Base-by-base conservation (phyloP, 2,888 invertebrate species). In the Deroplatys truncata region DNA sequence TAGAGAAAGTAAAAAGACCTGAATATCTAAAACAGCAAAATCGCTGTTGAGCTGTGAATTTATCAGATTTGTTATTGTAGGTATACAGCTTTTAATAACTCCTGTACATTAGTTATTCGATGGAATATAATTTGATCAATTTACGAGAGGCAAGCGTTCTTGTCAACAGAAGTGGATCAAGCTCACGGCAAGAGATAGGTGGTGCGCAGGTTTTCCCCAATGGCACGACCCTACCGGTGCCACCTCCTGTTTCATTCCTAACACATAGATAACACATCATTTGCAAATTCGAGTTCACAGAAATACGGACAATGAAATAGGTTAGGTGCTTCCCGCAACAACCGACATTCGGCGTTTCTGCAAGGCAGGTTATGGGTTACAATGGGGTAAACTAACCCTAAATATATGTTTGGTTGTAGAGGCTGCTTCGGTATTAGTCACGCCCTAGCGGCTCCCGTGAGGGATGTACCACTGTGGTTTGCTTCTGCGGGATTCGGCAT, bases 401-500 rank as follows among this genome's bases (percentile, higher is more conserved):
- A 31, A 85, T 85, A 85, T 85, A 85, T 85, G n/a, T 85, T 25
- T 10, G 43, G 43, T 28, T 85, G 35, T 85, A 10, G 25, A 20
- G 49, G n/a, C 25, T 85, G 85, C 56, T 72, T 20, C 56, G 56
- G 49, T 85, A 49, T 85, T 85, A 56, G 85, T 85, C 85, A 85
- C 85, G 85, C 85, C n/a, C 85, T 85, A 49, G 85, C 85, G 35
- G 49, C 49, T 49, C 85, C 49, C 85, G 35, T 85, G 85, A 85
- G 56, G 56, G 85, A 49, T 85, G 85, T 49, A 16, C 49, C 56
- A 28, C 56, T 85, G 85, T 28, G 85, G 85, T 85, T 72, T 49
- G 85, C 85, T 85, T 28, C 56, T 49, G 85, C 49, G 85, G 85
- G 56, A 85, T 85, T 49, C 85, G 56, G 85, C 85, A 85, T 85